A percentile compares a stretch with the other conserved stretches of the same genome.
These are phyloP conservation scores for Enteromius unitaeniatus DNA, from an alignment of 2,797 vertebrate genomes.

Conservation along the genomic window DNA sequence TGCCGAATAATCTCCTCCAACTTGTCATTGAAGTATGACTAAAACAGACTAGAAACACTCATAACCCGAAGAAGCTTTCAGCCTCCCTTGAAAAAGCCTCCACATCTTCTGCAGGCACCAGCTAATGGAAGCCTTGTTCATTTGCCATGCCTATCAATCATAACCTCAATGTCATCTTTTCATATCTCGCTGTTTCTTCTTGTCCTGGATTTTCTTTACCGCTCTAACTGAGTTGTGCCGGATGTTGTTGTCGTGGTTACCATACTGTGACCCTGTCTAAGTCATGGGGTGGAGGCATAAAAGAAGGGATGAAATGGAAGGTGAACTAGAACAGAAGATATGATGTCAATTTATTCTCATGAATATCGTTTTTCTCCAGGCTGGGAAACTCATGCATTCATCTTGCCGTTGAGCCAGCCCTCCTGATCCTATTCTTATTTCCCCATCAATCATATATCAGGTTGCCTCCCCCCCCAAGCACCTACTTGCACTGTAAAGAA, in stretches of 20 bases:
- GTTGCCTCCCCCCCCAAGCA: constrained; percentile 44
- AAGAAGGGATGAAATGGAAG: constrained; percentile 69
- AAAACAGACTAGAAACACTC: constrained; percentile 45
- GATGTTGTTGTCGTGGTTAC: constrained; percentile 67
- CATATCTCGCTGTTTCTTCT: constrained; percentile 64
- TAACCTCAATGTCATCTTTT: constrained; percentile 70
- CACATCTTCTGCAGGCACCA: constrained; percentile 40
- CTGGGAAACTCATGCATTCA: constrained; percentile 49
- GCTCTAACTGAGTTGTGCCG: constrained; percentile 54
- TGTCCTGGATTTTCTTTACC: constrained; percentile 51
- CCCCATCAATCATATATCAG: constrained; percentile 55
- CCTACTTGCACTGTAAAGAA: constrained; percentile 54
- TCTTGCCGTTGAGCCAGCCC: constrained; percentile 49
- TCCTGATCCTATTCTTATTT: constrained; percentile 55
- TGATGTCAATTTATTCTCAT: constrained; percentile 62
- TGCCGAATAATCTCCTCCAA: constrained; percentile 56
- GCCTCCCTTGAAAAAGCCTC: constrained; percentile 46
- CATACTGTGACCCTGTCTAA: constrained; percentile 68
- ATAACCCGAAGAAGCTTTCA: constrained; percentile 71
- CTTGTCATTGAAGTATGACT: constrained; percentile 39
- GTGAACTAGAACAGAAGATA: constrained; percentile 64
- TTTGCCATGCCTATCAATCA: constrained; percentile 82
- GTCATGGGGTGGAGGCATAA: constrained; percentile 66
- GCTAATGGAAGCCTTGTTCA: constrained; percentile 77
- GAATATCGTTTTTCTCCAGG: constrained; percentile 53